These are phyloP conservation scores for Pipistrellus nathusii DNA, from an alignment of 2,797 vertebrate genomes.

Conservation along the genomic window DNA sequence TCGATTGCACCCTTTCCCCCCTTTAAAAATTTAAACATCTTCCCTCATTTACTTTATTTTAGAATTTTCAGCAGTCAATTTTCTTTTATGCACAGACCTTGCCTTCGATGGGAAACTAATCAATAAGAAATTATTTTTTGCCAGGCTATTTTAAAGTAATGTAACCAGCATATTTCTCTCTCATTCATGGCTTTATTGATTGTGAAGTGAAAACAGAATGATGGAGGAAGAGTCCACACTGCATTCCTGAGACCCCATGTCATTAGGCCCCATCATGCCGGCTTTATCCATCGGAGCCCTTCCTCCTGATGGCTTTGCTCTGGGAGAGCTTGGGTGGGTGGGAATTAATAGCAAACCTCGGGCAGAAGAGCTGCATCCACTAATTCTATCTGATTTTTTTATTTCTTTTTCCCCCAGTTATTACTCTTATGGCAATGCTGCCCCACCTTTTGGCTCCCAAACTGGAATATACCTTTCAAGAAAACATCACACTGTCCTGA, in stretches of 20 bases:
- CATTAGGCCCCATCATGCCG: not conserved
- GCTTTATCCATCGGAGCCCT: not conserved
- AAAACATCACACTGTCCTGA: constrained; percentile 35
- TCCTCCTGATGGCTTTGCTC: not conserved
- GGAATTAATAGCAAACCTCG: not conserved
- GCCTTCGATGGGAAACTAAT: constrained; percentile 77
- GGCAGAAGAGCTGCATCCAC: not conserved
- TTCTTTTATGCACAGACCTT: constrained; percentile 79
- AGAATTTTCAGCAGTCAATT: constrained; percentile 80
- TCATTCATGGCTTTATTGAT: constrained; percentile 76
- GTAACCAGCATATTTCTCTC: constrained; percentile 83
- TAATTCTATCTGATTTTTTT: not conserved
- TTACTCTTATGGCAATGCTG: not conserved
- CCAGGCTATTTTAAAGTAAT: constrained; percentile 81
- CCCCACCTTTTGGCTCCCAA: constrained; percentile 14
- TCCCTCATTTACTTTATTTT: constrained; percentile 79
- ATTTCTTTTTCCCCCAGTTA: not conserved
- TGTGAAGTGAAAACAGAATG: constrained; percentile 78
- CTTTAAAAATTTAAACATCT: constrained; percentile 76
- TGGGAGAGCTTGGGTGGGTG: not conserved
- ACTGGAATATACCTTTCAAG: constrained; percentile 38
- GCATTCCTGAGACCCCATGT: constrained; percentile 20
- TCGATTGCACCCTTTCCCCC: constrained; percentile 69
- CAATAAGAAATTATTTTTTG: constrained; percentile 86
- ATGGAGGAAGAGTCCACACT: not conserved